These are phyloP conservation scores for Sesia apiformis DNA, from an alignment of 2,888 invertebrate species.

Conservation along the genomic window DNA sequence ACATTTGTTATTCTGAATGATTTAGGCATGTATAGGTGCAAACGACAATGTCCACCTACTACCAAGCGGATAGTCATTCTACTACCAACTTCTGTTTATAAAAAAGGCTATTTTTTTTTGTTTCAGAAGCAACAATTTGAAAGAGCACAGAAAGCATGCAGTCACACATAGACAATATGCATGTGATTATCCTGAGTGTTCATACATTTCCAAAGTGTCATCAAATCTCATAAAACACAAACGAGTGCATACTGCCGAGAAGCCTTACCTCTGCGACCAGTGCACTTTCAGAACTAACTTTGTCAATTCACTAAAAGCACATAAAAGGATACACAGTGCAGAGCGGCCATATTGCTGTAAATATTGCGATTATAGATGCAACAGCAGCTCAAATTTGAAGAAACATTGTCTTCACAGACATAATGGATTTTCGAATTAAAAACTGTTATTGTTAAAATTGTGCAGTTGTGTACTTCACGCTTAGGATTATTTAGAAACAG, in stretches of 20 bases:
- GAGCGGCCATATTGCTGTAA: constrained; percentile 55
- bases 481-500: too few relatives aligned
- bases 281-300: constrained; percentile 64
- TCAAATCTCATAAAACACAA: constrained; percentile 64
- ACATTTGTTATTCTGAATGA: too few relatives aligned
- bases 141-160: constrained; percentile 51
- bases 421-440: constrained; percentile 1
- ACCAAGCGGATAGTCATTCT: too few relatives aligned
- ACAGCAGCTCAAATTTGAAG: constrained; percentile 65
- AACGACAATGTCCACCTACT: too few relatives aligned
- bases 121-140: constrained; percentile 46
- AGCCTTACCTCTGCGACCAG: constrained; percentile 60
- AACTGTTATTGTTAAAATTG: not conserved
- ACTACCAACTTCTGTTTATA: too few relatives aligned
- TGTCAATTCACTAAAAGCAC: constrained; percentile 58
- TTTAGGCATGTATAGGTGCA: too few relatives aligned
- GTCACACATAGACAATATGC: constrained; percentile 52
- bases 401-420: constrained; percentile 53
- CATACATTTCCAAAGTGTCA: constrained; percentile 66
- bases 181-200: constrained; percentile 68
- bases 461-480: too few relatives aligned
- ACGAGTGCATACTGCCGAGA: constrained; percentile 55
- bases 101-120: not conserved
- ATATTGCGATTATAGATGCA: constrained; percentile 54
- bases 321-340: constrained; percentile 53